phyloP scores from a whole-genome alignment of 2,888 invertebrate species.

The Liposcelis brunnea region DNA sequence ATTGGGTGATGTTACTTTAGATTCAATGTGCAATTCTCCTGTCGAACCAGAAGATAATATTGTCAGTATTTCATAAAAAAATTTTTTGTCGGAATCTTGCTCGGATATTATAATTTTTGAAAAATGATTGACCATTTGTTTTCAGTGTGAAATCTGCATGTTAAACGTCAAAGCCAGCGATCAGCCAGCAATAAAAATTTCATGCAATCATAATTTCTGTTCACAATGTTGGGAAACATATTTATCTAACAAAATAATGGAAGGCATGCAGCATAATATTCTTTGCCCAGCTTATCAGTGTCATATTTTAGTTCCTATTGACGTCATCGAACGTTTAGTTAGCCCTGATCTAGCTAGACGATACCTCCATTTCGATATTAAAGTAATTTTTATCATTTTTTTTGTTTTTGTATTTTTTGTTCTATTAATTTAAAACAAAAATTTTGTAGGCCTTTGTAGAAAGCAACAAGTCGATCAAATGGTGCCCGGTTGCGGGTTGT shows the following conservation, averaged over 20 bases:
- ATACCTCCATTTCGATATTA: slow-evolving; percentile 50
- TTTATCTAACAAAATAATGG: slow-evolving; percentile 43
- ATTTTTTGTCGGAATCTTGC: too few species aligned
- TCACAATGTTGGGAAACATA: slow-evolving; percentile 46
- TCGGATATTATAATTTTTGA: too few species aligned
- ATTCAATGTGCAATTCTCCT: slow-evolving; percentile 15
- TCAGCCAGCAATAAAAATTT: slow-evolving; percentile 33
- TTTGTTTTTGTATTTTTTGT: too few species aligned
- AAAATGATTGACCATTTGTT: too few species aligned
- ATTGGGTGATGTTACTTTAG: slow-evolving; percentile 25
- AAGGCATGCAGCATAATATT: slow-evolving; percentile 46
- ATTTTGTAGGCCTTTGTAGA: slow-evolving; percentile 44
- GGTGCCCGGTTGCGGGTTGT: slow-evolving; percentile 51
- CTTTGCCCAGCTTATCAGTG: slow-evolving; percentile 47
- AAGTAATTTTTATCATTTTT: slow-evolving; percentile 26
- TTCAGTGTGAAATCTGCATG: slow-evolving; percentile 42
- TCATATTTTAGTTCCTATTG: slow-evolving; percentile 42
- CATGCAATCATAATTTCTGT: slow-evolving; percentile 46
- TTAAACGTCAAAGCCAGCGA: slow-evolving; percentile 30
- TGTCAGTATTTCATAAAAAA: not conserved
- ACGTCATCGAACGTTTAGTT: slow-evolving; percentile 46
- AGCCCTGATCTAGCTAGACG: slow-evolving; percentile 44
- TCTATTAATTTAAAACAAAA: not conserved
- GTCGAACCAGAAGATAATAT: slow-evolving; percentile 15
- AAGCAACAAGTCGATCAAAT: slow-evolving; percentile 48